A percentile compares a stretch with the other conserved stretches of the same genome.
These are phyloP conservation scores for Steinernema carpocapsae DNA, from an alignment of 2,888 invertebrate genomes.

Conservation along the genomic window DNA sequence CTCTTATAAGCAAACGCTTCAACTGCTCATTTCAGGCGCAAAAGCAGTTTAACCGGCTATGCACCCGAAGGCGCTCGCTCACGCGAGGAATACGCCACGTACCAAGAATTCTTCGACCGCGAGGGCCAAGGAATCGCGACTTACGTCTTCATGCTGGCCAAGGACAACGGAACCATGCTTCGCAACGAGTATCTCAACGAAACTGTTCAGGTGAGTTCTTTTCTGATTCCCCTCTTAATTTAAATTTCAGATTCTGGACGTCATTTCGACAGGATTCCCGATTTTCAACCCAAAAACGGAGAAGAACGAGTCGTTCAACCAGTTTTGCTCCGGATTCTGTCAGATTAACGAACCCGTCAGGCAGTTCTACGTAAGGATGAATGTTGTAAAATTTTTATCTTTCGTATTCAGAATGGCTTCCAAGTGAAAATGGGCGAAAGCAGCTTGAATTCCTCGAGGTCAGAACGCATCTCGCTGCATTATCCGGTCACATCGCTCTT, in stretches of 20 bases:
- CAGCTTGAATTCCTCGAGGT: slow-evolving; percentile 43
- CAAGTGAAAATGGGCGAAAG: slow-evolving; percentile 50
- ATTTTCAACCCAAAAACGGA: slow-evolving; percentile 49
- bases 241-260: slow-evolving; percentile 53
- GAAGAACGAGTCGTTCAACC: slow-evolving; percentile 53
- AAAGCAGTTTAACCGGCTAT: slow-evolving; percentile 41
- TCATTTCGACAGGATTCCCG: slow-evolving; percentile 55
- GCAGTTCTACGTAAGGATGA: slow-evolving; percentile 55
- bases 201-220: slow-evolving; percentile 43
- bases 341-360: slow-evolving; percentile 65
- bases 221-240: slow-evolving; percentile 34
- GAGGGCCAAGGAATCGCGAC: slow-evolving; percentile 54
- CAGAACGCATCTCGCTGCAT: slow-evolving; percentile 51
- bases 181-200: slow-evolving; percentile 48
- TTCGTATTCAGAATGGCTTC: slow-evolving; percentile 53
- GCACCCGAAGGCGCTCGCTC: slow-evolving; percentile 44
- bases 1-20: no score
- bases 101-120: slow-evolving; percentile 52
- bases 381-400: slow-evolving; percentile 25
- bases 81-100: slow-evolving; percentile 38
- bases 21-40: slow-evolving; percentile 39
- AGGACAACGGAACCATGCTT: slow-evolving; percentile 50
- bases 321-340: slow-evolving; percentile 65
- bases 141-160: slow-evolving; percentile 48
- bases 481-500: slow-evolving; percentile 62